Percentiles rank a stretch among this genome's conserved stretches.
These are phyloP conservation scores for Oryzaephilus surinamensis DNA, from an alignment of 1,140 invertebrate species.

Conservation along the genomic window DNA sequence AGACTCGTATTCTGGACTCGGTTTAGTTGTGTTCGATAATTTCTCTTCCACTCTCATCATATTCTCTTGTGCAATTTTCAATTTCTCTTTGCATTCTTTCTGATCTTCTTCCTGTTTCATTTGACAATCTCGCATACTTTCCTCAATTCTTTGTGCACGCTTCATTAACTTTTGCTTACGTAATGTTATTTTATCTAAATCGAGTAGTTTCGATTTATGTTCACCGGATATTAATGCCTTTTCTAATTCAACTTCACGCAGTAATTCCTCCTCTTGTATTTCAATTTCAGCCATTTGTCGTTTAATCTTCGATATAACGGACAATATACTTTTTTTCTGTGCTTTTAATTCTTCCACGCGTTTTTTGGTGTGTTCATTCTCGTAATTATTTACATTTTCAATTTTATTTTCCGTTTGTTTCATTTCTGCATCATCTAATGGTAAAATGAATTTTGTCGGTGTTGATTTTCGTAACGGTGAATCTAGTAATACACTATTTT, in stretches of 20 bases:
- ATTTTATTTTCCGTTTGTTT: constrained; percentile 5
- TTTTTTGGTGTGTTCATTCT: constrained; percentile 4
- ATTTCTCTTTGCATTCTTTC: constrained; percentile 47
- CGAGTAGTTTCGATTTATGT: constrained; percentile 62
- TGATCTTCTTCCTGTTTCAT: constrained; percentile 44
- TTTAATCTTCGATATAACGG: constrained; percentile 53
- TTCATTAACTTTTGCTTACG: constrained; percentile 53
- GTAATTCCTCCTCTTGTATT: constrained; percentile 70
- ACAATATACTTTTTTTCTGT: constrained; percentile 44
- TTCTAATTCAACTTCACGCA: constrained; percentile 75
- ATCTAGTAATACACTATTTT: neutral
- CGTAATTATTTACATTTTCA: constrained; percentile 4
- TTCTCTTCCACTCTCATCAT: constrained; percentile 43
- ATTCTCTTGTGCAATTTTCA: constrained; percentile 42
- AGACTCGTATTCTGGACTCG: constrained; percentile 39
- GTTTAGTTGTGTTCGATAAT: constrained; percentile 27
- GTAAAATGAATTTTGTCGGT: constrained; percentile 27
- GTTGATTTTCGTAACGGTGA: neutral
- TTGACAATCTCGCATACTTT: constrained; percentile 40
- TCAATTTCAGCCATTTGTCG: constrained; percentile 69
- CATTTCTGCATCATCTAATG: constrained; percentile 17
- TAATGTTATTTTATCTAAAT: constrained; percentile 62
- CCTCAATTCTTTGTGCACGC: constrained; percentile 42
- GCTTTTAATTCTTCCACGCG: constrained; percentile 41
- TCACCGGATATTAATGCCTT: constrained; percentile 72